phyloP scores from a whole-genome alignment of 2,888 invertebrate genomes.

The Hydriomena furcata region DNA sequence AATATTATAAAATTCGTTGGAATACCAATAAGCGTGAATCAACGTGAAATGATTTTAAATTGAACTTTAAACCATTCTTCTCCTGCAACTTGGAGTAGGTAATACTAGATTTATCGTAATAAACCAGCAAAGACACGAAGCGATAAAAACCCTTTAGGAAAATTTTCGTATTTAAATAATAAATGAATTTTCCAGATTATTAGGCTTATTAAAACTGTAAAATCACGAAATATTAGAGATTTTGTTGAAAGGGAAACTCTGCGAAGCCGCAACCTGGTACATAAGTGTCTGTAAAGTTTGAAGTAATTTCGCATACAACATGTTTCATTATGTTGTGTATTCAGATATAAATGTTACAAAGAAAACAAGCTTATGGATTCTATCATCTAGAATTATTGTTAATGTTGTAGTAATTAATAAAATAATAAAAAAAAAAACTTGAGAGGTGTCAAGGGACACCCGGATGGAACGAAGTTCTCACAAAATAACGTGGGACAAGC shows the following conservation, averaged over 20 bases:
- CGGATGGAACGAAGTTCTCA: no score
- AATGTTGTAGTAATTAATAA: not conserved
- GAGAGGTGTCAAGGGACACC: no score
- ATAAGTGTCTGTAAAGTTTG: constrained; percentile 35
- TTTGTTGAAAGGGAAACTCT: constrained; percentile 30
- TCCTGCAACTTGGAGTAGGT: no score
- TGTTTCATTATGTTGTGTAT: constrained; percentile 19
- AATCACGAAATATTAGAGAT: constrained; percentile 26
- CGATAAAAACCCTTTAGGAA: constrained; percentile 10
- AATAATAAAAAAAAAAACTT: no score
- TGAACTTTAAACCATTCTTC: not conserved
- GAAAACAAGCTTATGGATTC: constrained; percentile 1
- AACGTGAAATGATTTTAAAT: no score
- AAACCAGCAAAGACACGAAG: not conserved
- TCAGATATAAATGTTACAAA: constrained; percentile 25
- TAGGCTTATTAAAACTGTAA: no score
- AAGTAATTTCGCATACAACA: constrained; percentile 27
- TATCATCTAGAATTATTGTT: not conserved
- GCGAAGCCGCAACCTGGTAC: constrained; percentile 31
- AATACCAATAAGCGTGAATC: no score
- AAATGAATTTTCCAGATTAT: constrained; percentile 24
- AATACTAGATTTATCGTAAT: not conserved
- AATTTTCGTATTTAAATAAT: constrained; percentile 22
- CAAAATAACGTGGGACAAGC: no score
- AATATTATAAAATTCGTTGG: no score